Percentiles rank a stretch among this genome's conserved stretches.
phyloP scores from a whole-genome alignment of 2,888 invertebrate genomes.

The Drosophila prolongata region DNA sequence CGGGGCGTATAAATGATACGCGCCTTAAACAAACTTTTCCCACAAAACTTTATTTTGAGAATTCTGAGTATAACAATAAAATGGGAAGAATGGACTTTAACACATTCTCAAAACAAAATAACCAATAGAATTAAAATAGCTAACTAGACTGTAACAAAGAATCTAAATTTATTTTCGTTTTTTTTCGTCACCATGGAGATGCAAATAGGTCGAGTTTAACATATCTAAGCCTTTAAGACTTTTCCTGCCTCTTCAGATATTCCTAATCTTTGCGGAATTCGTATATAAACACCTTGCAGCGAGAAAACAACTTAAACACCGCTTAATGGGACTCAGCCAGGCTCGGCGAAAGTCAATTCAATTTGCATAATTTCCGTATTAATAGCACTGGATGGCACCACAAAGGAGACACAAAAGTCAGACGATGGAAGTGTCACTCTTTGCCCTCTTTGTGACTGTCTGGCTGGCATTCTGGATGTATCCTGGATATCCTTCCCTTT shows the following conservation, averaged over 20 bases:
- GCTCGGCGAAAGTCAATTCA: conserved; percentile 56
- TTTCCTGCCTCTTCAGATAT: neutral
- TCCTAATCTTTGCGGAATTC: conserved; percentile 14
- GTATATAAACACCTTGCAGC: conserved; percentile 32
- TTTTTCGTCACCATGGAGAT: neutral
- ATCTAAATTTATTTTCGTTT: neutral
- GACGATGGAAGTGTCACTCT: conserved; percentile 22
- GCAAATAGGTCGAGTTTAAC: neutral
- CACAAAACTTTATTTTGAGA: neutral
- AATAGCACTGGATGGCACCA: conserved; percentile 42
- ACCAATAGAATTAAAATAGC: neutral
- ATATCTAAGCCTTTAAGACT: conserved; percentile 2
- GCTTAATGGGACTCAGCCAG: conserved; percentile 28
- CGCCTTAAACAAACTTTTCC: conserved; percentile 4
- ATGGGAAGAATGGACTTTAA: too few species aligned
- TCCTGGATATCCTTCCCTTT: conserved; percentile 5
- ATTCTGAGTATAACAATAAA: neutral
- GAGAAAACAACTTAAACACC: conserved; percentile 37
- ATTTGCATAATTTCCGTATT: conserved; percentile 67
- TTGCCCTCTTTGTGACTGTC: neutral
- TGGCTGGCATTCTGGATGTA: neutral
- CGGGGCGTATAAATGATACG: conserved; percentile 26
- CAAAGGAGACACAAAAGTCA: conserved; percentile 26
- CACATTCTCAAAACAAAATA: neutral
- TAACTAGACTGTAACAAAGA: neutral